phyloP scores from a whole-genome alignment of 2,888 invertebrate species.

The Phaonia tiefii region DNA sequence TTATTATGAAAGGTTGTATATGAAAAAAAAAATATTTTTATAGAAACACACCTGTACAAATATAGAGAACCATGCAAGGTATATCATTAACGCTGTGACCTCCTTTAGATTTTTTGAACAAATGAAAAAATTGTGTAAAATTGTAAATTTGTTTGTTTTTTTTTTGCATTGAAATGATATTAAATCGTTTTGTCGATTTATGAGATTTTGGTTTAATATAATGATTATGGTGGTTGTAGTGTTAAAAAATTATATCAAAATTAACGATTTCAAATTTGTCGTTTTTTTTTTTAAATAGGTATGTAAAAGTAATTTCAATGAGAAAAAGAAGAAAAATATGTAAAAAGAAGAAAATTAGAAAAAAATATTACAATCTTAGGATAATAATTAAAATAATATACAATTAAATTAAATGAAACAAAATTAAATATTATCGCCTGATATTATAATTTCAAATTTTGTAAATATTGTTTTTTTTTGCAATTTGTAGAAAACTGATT shows the following conservation, averaged over 20 bases:
- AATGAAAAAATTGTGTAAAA: conserved; percentile 37
- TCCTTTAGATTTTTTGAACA: conserved; percentile 72
- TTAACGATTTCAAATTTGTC: conserved; percentile 26
- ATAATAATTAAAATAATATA: conserved; percentile 40
- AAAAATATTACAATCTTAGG: conserved; percentile 64
- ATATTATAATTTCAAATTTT: too few species aligned
- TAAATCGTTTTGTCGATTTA: conserved; percentile 55
- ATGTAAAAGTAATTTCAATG: conserved; percentile 20
- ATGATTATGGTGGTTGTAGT: conserved; percentile 54
- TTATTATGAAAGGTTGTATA: conserved; percentile 37
- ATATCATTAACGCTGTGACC: conserved; percentile 78
- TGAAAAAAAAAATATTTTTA: conserved; percentile 51
- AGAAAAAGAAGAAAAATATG: conserved; percentile 67
- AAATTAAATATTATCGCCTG: conserved; percentile 26
- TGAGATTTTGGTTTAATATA: conserved; percentile 16
- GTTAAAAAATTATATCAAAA: conserved; percentile 6
- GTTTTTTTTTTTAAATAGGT: conserved; percentile 37
- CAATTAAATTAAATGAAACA: conserved; percentile 50
- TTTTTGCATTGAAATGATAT: conserved; percentile 44
- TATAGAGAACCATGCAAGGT: conserved; percentile 80
- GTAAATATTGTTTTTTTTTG: conserved; percentile 39
- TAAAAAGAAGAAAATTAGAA: conserved; percentile 70
- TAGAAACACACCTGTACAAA: conserved; percentile 80
- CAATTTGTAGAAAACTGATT: conserved; percentile 37
- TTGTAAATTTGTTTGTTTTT: conserved; percentile 54